These are phyloP conservation scores for Pangasianodon gigas DNA, from an alignment of 2,113 vertebrate genomes.

Conservation along the genomic window DNA sequence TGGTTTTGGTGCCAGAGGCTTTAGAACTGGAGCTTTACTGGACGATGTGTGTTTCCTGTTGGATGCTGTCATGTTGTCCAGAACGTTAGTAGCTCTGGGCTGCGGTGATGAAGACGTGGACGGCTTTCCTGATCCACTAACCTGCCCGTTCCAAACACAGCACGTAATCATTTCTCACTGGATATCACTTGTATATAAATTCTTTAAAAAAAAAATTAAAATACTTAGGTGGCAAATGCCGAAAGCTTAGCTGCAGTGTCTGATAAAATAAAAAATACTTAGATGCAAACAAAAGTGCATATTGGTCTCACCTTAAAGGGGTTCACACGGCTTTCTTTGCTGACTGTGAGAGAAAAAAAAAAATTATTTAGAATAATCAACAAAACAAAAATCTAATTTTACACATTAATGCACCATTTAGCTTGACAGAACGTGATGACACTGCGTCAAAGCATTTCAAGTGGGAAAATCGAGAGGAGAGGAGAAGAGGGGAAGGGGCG, in stretches of 20 bases:
- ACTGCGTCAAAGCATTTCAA: background rate
- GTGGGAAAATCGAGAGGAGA: background rate
- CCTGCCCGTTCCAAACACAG: slow-evolving; percentile 64
- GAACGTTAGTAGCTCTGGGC: slow-evolving; percentile 74
- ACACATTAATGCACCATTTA: background rate
- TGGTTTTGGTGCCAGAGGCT: slow-evolving; percentile 83
- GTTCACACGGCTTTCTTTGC: slow-evolving; percentile 82
- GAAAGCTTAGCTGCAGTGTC: too few species aligned
- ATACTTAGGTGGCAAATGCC: too few species aligned
- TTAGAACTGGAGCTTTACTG: slow-evolving; percentile 78
- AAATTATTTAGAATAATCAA: background rate
- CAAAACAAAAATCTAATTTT: background rate
- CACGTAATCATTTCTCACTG: background rate
- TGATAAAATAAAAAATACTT: background rate
- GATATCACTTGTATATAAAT: background rate
- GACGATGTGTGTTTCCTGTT: slow-evolving; percentile 72
- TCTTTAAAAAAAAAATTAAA: background rate
- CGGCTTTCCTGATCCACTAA: slow-evolving; percentile 74
- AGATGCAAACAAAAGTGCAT: background rate
- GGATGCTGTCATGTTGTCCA: slow-evolving; percentile 84
- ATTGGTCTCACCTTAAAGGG: slow-evolving; percentile 88
- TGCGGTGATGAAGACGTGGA: slow-evolving; percentile 59
- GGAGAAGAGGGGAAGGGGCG: background rate
- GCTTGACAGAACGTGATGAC: background rate
- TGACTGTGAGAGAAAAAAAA: slow-evolving; percentile 54